Conservation (phyloP, 1,140 invertebrate species). For the Cherax destructor region DNA sequence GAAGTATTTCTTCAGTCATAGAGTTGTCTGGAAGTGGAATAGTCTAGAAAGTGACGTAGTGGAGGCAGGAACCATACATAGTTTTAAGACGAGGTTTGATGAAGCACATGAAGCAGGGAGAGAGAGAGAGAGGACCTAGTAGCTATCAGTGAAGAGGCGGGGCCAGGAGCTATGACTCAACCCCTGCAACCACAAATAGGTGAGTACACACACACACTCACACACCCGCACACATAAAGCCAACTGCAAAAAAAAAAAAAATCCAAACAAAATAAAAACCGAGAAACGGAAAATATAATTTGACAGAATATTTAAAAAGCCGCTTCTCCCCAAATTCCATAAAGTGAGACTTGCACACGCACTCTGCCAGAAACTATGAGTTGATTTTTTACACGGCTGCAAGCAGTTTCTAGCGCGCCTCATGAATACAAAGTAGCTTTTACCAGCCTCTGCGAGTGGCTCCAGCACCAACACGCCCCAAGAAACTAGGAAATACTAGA, state of each 20-base stretch:
- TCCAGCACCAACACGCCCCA: background rate
- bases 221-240: background rate
- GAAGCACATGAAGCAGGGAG: no score
- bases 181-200: no score
- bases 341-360: background rate
- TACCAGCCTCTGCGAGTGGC: background rate
- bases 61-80: no score
- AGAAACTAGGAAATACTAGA: background rate
- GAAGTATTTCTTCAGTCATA: no score
- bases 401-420: background rate
- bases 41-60: no score
- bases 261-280: background rate
- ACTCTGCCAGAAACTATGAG: background rate
- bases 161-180: no score
- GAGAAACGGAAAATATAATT: background rate
- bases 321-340: background rate
- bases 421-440: background rate
- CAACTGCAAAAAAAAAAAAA: background rate
- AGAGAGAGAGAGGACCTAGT: no score
- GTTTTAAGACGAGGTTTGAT: no score
- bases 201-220: background rate
- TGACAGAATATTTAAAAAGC: no score
- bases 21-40: no score
- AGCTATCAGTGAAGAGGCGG: no score
- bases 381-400: background rate